Evolutionary conservation across 2,797 vertebrate species (phyloP).

Genomic region (Myotis pilosus): DNA sequence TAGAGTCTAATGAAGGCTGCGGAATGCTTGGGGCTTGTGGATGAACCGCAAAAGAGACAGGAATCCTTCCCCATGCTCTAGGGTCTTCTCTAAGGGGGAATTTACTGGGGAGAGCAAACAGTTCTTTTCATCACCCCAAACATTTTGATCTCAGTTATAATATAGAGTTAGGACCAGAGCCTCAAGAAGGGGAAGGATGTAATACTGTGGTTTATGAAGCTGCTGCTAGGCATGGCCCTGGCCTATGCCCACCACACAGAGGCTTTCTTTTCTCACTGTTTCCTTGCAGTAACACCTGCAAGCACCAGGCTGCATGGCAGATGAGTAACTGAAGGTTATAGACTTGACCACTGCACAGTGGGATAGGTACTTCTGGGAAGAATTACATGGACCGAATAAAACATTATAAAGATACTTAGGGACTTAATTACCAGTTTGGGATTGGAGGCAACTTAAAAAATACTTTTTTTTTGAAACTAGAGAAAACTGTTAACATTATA

Average conservation of each 20-base stretch:
- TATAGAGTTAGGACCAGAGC: not conserved
- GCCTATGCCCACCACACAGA: not conserved
- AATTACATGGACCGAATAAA: not conserved
- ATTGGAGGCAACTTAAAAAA: slow-evolving; percentile 4
- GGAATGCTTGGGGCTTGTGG: not conserved
- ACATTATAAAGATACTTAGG: not conserved
- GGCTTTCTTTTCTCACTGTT: not conserved
- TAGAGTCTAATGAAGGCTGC: not conserved
- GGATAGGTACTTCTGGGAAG: not conserved
- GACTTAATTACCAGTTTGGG: slow-evolving; percentile 16
- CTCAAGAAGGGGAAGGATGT: not conserved
- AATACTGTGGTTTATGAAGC: not conserved
- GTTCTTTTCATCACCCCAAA: not conserved
- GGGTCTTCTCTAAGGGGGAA: not conserved
- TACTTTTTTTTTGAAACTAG: slow-evolving; percentile 17
- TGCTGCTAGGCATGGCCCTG: not conserved
- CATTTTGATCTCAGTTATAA: not conserved
- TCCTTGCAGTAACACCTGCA: not conserved
- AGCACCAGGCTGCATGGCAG: not conserved
- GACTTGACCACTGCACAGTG: not conserved
- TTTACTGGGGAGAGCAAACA: not conserved
- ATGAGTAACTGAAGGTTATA: not conserved
- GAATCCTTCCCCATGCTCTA: not conserved
- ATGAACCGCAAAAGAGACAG: not conserved
- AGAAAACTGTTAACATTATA: slow-evolving; percentile 39